Evolutionary conservation across 2,888 invertebrate genomes (phyloP).

Genomic region (Drosophila phalerata): DNA sequence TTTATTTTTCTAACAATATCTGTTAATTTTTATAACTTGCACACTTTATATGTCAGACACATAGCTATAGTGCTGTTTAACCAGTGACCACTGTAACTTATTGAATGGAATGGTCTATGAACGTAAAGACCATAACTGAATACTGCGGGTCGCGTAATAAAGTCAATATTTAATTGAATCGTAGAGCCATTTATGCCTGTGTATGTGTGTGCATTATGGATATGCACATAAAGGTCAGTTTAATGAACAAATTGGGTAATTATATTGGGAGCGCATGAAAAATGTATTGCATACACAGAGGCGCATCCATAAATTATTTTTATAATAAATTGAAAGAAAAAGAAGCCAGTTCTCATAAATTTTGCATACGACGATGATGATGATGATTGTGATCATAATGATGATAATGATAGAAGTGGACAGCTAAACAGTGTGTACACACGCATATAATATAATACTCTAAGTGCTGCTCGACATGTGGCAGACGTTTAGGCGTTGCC

Average conservation of each 20-base stretch:
- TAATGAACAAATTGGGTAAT: constrained; percentile 80
- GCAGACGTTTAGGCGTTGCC: constrained; percentile 51
- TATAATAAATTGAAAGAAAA: constrained; percentile 39
- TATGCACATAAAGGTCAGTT: constrained; percentile 69
- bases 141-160: constrained; percentile 60
- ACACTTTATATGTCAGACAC: not conserved
- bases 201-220: constrained; percentile 10
- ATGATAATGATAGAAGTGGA: constrained; percentile 23
- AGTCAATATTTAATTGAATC: constrained; percentile 77
- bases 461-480: constrained; percentile 31
- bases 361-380: constrained; percentile 29
- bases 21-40: not conserved
- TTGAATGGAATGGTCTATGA: constrained; percentile 43
- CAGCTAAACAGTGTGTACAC: constrained; percentile 25
- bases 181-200: constrained; percentile 54
- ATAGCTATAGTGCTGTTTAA: not conserved
- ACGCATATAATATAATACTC: constrained; percentile 29
- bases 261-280: constrained; percentile 51
- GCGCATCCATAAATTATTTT: constrained; percentile 41
- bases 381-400: not conserved
- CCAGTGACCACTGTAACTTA: constrained; percentile 46
- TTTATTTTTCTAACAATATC: not conserved
- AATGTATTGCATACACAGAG: constrained; percentile 36
- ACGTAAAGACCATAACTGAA: constrained; percentile 25
- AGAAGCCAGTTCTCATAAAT: constrained; percentile 18